Base-by-base conservation (phyloP, 2,797 vertebrate species). In the Falco concolor region DNA sequence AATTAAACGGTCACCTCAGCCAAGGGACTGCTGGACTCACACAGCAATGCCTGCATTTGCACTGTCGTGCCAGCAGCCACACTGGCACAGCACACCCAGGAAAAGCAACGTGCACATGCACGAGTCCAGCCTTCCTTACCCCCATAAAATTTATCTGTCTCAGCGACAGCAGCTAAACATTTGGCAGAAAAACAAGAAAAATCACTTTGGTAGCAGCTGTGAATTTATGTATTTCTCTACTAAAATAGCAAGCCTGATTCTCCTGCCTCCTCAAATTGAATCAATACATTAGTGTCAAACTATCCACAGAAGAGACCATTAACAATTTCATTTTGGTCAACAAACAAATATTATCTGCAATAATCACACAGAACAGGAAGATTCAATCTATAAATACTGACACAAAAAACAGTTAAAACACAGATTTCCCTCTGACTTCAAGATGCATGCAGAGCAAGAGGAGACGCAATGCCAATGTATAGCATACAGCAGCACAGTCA, bases 61-160 rank as follows among this genome's bases (percentile, higher is more conserved):
- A 7, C 40, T 38, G 49, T 20, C 0, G 0, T 57, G 42, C 5
- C 1, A 0, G 47, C 47, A 73, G n/a, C 22, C 36, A 50, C 19
- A 3, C 13, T 34, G 77, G 77, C 38, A 30, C n/a, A 67, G 78
- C 50, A 42, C 5, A 4, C 21, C 12, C 61, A 28, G 13, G 5
- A 47, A 75, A 56, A 60, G 15, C 28, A 54, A 34, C 1, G 7
- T 10, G 27, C 4, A 5, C 3, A 5, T 2, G 5, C 4, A 2
- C 0, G 0, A 45, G 40, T 9, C 32, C 77, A 86, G 52, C 18
- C 56, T 24, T 67, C 49, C 54, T 42, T 21, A 44, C 4, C 20
- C 47, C 38, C 72, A 44, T 34, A 68, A 67, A 70, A 88, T 9
- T 14, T 13, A 70, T 7, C 56, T 54, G 9, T 38, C 50, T 73